Evolutionary conservation across 2,888 invertebrate genomes (phyloP), one percentile per base, ranked within the genome.

Genomic region (Xylocampa areola): DNA sequence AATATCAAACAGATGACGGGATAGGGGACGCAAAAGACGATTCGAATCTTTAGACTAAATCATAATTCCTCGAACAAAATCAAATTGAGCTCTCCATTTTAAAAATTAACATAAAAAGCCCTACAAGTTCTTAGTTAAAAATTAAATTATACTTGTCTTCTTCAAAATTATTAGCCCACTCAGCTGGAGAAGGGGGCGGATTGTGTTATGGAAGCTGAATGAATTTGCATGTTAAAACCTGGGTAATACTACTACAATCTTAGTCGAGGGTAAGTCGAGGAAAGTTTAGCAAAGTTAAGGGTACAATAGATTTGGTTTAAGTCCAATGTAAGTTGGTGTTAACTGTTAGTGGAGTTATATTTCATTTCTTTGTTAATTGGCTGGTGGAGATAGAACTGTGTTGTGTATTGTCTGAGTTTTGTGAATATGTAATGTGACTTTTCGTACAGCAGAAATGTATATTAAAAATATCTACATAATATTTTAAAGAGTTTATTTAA

Each of bases 221-320:
- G 57, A 61, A 77, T 77, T 77, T 70, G 70, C 78, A 77, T 76
- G 53, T 76, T 77, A 73, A 68, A 66, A 71, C 53, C 55, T 60
- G 51, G 27, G 25, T 66, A 64, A 65, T 62, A 41, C 61, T 44
- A 67, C 63, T 64, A 74, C 61, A 73, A 51, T 73, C 27, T 55
- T 41, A 54, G 68, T 44, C 30, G 17, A 5, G 19, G 16, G 8
- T 11, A 52, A 66, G 54, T 68, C 57, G 37, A 40, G 16, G 8
- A 11, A 52, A 66, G 54, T 68, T 60, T 41, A 40, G 33, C 33
- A 33, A 50, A 65, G 55, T 63, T 54, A 21, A 32, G 32, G 25
- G 32, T 41, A 70, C 64, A 73, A 70, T 71, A 59, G 61, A 67
- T 70, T 62, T 40, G 43, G 35, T 69, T 62, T 45, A 59, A 61